Percentiles rank a stretch among this genome's conserved stretches.
These are phyloP conservation scores for Cacatua alba DNA, from an alignment of 2,113 vertebrate genomes.

Conservation along the genomic window DNA sequence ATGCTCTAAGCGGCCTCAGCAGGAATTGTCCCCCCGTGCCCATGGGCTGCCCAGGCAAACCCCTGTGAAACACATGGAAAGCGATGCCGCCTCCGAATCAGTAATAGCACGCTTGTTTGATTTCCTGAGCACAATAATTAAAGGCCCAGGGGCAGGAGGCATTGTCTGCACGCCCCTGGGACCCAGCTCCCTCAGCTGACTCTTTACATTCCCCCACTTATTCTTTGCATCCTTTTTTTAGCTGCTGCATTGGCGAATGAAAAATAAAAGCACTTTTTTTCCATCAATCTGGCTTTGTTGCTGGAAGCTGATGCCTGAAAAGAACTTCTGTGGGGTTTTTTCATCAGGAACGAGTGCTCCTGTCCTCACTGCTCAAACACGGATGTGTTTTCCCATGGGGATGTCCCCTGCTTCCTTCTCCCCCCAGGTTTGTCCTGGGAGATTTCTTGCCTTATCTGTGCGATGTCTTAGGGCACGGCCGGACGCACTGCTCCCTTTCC, in stretches of 20 bases:
- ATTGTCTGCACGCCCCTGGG: slow-evolving; percentile 43
- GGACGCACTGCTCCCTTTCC: not conserved
- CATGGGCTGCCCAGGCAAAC: not conserved
- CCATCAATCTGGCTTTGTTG: slow-evolving; percentile 61
- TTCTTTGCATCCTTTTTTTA: slow-evolving; percentile 24
- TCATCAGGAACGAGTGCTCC: slow-evolving; percentile 55
- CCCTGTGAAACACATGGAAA: slow-evolving; percentile 20
- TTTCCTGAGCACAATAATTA: slow-evolving; percentile 59
- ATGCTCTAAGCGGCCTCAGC: rapidly evolving
- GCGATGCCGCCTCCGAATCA: slow-evolving; percentile 37
- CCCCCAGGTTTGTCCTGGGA: not conserved
- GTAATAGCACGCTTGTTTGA: slow-evolving; percentile 66
- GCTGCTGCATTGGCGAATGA: slow-evolving; percentile 43
- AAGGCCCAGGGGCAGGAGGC: slow-evolving; percentile 48
- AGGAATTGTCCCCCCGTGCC: not conserved
- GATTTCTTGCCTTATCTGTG: not conserved
- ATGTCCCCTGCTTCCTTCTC: not conserved
- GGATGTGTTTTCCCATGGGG: slow-evolving; percentile 64
- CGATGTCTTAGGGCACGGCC: rapidly evolving
- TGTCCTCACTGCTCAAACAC: slow-evolving; percentile 36
- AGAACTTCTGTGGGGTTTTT: slow-evolving; percentile 59
- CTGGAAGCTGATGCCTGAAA: slow-evolving; percentile 67
- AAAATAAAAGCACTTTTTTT: slow-evolving; percentile 67
- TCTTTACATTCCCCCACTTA: slow-evolving; percentile 47
- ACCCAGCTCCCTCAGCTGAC: slow-evolving; percentile 57